Evolutionary conservation across 2,888 invertebrate genomes (phyloP).

Genomic region (Eupeodes luniger): DNA sequence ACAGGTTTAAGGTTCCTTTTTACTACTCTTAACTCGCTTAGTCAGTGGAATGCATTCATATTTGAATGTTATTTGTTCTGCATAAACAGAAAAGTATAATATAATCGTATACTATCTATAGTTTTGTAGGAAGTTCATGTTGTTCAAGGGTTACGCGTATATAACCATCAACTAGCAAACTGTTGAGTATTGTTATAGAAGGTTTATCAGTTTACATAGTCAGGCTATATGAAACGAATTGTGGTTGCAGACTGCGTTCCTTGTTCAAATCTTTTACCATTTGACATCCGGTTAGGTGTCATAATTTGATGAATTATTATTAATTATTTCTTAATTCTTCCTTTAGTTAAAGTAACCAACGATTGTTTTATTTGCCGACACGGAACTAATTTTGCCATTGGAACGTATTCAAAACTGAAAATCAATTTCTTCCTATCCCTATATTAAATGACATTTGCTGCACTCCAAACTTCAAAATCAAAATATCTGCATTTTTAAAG

Average conservation of each 20-base stretch:
- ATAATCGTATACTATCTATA: background rate
- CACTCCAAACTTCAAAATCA: too few relatives aligned
- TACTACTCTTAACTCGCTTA: slow-evolving; percentile 7
- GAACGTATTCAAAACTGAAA: too few relatives aligned
- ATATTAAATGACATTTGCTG: too few relatives aligned
- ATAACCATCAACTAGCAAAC: background rate
- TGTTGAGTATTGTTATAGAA: background rate
- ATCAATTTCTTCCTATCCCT: too few relatives aligned
- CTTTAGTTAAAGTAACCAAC: too few relatives aligned
- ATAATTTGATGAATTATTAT: too few relatives aligned
- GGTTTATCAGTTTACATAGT: slow-evolving; percentile 29
- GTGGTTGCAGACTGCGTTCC: background rate
- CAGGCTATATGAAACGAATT: slow-evolving; percentile 2
- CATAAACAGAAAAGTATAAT: slow-evolving; percentile 9
- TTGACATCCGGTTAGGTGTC: too few relatives aligned
- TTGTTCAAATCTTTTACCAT: background rate
- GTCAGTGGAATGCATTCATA: slow-evolving; percentile 44
- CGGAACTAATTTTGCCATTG: too few relatives aligned
- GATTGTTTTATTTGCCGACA: too few relatives aligned
- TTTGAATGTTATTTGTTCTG: slow-evolving; percentile 39
- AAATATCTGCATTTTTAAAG: too few relatives aligned
- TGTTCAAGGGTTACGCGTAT: slow-evolving; percentile 20
- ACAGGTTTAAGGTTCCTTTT: slow-evolving; percentile 28
- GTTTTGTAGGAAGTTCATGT: slow-evolving; percentile 26
- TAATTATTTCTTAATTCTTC: too few relatives aligned